Evolutionary conservation across 2,113 vertebrate species (phyloP), one percentile per base, ranked within the genome.

Genomic region (Passer montanus): DNA sequence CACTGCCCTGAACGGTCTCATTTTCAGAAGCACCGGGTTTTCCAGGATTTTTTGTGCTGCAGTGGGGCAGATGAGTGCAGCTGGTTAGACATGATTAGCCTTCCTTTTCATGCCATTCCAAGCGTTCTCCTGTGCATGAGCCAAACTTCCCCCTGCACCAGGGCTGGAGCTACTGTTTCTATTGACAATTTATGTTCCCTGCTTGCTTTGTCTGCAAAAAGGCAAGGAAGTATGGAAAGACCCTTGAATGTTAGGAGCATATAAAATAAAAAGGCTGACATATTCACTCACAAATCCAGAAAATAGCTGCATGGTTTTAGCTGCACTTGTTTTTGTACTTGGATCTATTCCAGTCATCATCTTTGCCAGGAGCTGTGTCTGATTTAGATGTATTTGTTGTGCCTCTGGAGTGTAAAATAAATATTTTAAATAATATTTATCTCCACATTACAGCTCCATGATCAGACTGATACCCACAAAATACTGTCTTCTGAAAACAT

Each of bases 401-500:
- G 6, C 46, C 67, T 91, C 30, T 77, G 20, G 53, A 94, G 46
- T 74, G 39, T 53, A 91, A 95, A 95, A 67, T 64, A 72, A 89
- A 81, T 84, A 89, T 75, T 89, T 94, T 30, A 81, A 69, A 82
- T 79, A 91, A 69, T 73, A 68, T 89, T 87, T 89, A 56, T 87
- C 66, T 68, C 52, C 7, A 13, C 16, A 7, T 87, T 87, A 67
- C 47, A 84, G 64, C 53, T 87, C 33, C 70, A 27, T 13, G 27
- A 87, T 53, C 58, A 82, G 63, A 84, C 50, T 35, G 16, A 69
- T 46, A 66, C 5, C 33, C 41, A 16, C 37, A 59, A 86, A 80
- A 81, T 63, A 37, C 9, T 81, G 23, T 35, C 86, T 93, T 87
- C 64, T 78, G 68, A 89, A 89, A 96, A 92, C 35, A 64, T 1